Percentiles rank a stretch among this genome's conserved stretches.
These are phyloP conservation scores for Rhynchomys soricoides DNA, from an alignment of 2,113 vertebrate genomes.

Conservation along the genomic window DNA sequence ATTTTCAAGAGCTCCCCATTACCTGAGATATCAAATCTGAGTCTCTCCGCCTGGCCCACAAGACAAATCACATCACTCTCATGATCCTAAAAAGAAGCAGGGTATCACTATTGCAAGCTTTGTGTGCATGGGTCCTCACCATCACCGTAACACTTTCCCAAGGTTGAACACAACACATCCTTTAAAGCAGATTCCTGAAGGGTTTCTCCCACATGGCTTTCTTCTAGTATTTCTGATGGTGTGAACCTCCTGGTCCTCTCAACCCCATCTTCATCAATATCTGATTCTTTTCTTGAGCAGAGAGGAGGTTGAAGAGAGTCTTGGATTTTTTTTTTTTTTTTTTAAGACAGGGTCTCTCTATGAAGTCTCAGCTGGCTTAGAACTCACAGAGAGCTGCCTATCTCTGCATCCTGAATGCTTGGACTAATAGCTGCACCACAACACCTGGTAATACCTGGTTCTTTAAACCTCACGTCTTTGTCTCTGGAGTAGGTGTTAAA, in stretches of 20 bases:
- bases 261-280: neutral
- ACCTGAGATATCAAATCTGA: slow-evolving; percentile 5
- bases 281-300: neutral
- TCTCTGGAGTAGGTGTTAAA: neutral
- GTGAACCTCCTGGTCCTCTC: neutral
- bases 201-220: neutral
- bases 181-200: neutral
- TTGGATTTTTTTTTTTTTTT: neutral
- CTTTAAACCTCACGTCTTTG: slow-evolving; percentile 27
- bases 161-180: neutral
- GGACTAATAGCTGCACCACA: neutral
- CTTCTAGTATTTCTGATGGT: neutral
- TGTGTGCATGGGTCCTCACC: neutral
- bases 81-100: neutral
- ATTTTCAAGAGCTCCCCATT: slow-evolving; percentile 7
- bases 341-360: neutral
- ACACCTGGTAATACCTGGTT: neutral
- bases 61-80: neutral
- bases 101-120: neutral
- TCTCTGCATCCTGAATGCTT: neutral
- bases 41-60: neutral
- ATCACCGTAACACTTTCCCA: neutral
- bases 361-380: neutral
- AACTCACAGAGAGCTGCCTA: neutral
- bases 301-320: too few relatives aligned